Evolutionary conservation across 2,113 vertebrate species (phyloP).

Genomic region (Myiozetetes cayanensis): DNA sequence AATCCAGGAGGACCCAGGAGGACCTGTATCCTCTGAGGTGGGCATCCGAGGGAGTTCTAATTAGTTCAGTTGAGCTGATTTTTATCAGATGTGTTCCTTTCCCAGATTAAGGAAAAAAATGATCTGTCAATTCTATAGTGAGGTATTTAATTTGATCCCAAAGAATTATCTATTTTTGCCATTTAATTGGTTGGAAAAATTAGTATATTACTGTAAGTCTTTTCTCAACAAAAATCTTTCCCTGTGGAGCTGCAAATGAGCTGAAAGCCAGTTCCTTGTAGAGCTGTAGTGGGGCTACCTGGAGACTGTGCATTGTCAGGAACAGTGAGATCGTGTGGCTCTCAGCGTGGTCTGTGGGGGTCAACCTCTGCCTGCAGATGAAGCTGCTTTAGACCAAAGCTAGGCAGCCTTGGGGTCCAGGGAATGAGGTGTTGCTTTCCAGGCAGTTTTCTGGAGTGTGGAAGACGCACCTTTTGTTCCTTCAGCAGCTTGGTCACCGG

Average conservation of each 20-base stretch:
- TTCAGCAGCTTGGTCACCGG: background rate
- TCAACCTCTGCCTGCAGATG: background rate
- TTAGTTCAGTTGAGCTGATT: background rate
- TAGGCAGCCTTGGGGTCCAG: background rate
- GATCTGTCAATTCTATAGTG: background rate
- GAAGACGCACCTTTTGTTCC: background rate
- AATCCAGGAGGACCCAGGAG: background rate
- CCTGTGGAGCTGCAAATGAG: background rate
- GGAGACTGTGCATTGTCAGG: background rate
- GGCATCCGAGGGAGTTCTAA: background rate
- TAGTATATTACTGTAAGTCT: background rate
- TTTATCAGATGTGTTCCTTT: background rate
- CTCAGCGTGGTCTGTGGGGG: background rate
- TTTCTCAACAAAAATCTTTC: background rate
- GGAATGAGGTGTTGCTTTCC: background rate
- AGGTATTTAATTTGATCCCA: background rate
- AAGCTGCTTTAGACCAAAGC: background rate
- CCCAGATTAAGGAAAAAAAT: background rate
- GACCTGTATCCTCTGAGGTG: background rate
- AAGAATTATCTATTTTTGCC: background rate
- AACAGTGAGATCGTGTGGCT: background rate
- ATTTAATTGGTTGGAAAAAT: background rate
- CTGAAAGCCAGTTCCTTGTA: background rate
- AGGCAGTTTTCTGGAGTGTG: background rate
- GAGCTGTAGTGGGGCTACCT: background rate